Percentiles rank a stretch among this genome's conserved stretches.
phyloP scores from a whole-genome alignment of 2,888 invertebrate genomes.

The Rhimphoctona megacephalus region DNA sequence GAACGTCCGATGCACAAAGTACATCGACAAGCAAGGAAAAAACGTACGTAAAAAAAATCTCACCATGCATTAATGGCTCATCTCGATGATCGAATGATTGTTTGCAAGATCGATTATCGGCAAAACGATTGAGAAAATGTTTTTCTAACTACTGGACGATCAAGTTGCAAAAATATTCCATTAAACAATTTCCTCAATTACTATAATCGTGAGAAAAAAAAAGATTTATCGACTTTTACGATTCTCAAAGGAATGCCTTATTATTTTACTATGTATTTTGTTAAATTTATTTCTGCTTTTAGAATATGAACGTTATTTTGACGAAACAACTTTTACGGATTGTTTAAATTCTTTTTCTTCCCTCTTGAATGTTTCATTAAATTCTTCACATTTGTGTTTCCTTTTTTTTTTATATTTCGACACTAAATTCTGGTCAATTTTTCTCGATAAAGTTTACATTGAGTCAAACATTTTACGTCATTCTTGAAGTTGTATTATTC shows the following conservation, averaged over 20 bases:
- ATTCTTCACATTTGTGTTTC: too few species aligned
- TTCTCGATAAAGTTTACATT: too few species aligned
- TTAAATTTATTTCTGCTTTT: neutral
- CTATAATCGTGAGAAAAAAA: neutral
- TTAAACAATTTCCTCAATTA: neutral
- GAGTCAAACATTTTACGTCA: too few species aligned
- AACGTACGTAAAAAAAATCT: neutral
- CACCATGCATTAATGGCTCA: conserved; percentile 17
- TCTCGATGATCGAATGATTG: conserved; percentile 18
- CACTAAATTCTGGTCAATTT: too few species aligned
- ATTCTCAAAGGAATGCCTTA: neutral
- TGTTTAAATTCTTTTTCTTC: too few species aligned
- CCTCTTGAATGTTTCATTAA: too few species aligned
- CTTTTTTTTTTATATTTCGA: too few species aligned
- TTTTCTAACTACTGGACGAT: conserved; percentile 21
- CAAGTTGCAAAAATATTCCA: neutral
- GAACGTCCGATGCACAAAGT: conserved; percentile 1
- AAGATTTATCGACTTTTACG: neutral
- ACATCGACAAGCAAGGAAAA: neutral
- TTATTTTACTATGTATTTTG: neutral
- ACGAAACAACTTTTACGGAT: too few species aligned
- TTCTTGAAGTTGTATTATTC: too few species aligned
- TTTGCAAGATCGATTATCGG: conserved; percentile 12
- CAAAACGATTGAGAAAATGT: conserved; percentile 16
- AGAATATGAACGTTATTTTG: neutral